Evolutionary conservation across 2,888 invertebrate genomes (phyloP).

Genomic region (Thymelicus sylvestris): DNA sequence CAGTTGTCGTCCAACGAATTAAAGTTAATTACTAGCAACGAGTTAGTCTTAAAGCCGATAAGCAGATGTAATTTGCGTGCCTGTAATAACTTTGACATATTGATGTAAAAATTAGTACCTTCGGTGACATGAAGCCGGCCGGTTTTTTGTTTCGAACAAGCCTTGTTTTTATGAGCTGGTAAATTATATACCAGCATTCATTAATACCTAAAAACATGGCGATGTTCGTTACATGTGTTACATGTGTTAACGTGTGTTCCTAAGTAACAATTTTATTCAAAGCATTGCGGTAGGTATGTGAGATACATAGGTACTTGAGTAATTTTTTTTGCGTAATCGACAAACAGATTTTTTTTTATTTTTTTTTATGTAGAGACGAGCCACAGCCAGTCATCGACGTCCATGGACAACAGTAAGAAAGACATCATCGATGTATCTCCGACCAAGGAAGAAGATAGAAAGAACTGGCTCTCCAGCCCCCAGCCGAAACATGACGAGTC

Average conservation of each 20-base stretch:
- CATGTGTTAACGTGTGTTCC: not conserved
- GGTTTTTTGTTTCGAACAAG: not conserved
- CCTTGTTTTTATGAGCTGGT: not conserved
- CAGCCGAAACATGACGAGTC: too few species aligned
- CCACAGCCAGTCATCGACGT: too few species aligned
- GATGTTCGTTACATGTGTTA: not conserved
- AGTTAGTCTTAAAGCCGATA: conserved; percentile 22
- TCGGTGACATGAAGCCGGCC: not conserved
- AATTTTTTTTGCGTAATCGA: not conserved
- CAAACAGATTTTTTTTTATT: not conserved
- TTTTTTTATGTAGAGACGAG: too few species aligned
- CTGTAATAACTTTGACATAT: conserved; percentile 46
- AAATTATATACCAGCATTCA: conserved; percentile 1
- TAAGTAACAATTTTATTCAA: too few species aligned
- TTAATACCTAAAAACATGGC: not conserved
- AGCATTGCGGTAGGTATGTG: too few species aligned
- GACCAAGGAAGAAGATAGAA: too few species aligned
- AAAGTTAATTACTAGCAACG: conserved; percentile 33
- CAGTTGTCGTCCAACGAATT: conserved; percentile 19
- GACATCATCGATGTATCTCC: too few species aligned
- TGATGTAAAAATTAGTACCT: conserved; percentile 43
- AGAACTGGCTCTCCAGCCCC: too few species aligned
- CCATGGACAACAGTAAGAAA: too few species aligned
- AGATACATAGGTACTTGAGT: too few species aligned
- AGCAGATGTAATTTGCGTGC: conserved; percentile 34